Evolutionary conservation across 2,797 vertebrate genomes (phyloP).

Genomic region (Anguilla anguilla): DNA sequence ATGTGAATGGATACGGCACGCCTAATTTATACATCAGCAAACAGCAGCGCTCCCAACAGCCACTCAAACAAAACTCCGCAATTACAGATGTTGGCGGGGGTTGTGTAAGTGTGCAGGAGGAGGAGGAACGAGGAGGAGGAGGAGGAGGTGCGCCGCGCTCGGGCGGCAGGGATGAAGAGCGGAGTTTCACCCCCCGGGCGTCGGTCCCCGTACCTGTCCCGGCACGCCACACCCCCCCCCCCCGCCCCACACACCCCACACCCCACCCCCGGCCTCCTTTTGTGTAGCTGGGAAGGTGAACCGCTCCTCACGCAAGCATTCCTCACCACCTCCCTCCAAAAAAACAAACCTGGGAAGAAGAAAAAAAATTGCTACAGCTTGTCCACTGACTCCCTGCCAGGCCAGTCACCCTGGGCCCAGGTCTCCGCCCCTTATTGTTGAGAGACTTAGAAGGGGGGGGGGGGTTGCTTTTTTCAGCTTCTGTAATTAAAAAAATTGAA

Average conservation of each 20-base stretch:
- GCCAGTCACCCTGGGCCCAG: constrained; percentile 56
- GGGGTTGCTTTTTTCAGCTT: constrained; percentile 48
- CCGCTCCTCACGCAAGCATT: constrained; percentile 70
- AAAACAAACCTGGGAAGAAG: constrained; percentile 65
- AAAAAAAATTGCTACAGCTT: constrained; percentile 73
- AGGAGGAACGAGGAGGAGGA: background rate
- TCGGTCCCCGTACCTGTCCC: constrained; percentile 71
- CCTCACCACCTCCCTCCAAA: constrained; percentile 68
- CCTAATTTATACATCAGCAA: constrained; percentile 54
- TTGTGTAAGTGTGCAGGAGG: background rate
- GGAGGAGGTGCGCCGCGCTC: background rate
- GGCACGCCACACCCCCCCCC: constrained; percentile 66
- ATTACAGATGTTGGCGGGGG: constrained; percentile 41
- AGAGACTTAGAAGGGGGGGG: constrained; percentile 56
- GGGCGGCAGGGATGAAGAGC: constrained; percentile 39
- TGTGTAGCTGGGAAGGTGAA: constrained; percentile 71
- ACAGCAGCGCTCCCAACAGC: constrained; percentile 58
- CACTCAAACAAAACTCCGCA: constrained; percentile 48
- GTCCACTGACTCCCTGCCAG: constrained; percentile 75
- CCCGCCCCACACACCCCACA: constrained; percentile 42
- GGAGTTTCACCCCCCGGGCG: constrained; percentile 49
- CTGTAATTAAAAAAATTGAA: constrained; percentile 66
- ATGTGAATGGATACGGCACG: constrained; percentile 56
- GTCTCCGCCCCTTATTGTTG: constrained; percentile 47
- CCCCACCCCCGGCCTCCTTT: constrained; percentile 52